Evolutionary conservation across 2,888 invertebrate species (phyloP), one percentile per base, ranked within the genome.

Genomic region (Parapristionchus giblindavisi): DNA sequence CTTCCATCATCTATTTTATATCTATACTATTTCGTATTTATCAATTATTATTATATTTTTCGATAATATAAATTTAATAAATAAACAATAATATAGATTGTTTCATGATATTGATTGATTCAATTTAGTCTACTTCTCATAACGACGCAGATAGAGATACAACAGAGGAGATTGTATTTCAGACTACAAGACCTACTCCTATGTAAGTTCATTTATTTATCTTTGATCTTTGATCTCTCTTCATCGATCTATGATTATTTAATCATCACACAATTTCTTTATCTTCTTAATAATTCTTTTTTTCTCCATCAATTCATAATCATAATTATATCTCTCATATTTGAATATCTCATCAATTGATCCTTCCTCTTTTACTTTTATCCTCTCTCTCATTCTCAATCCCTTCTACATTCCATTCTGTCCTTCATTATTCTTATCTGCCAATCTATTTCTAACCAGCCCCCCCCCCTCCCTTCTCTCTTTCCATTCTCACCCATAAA

Each of bases 131-230:
- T n/a, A n/a, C n/a, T 24, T 24, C 63, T 17, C 63, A 65, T 43
- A 73, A 61, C 60, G 73, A 73, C 61, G 73, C 73, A 36, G 73
- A 73, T 48, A 40, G 73, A 1, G 73, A 73, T 36, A 60, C 60
- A 1, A 73, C 73, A 21, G 73, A 73, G 61, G 73, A 73, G 51
- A 60, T 73, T 36, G 73, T 73, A 2, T 73, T 60, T 51, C 60
- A 73, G 34, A 71, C 54, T 27, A 71, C 70, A 40, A 27, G 70
- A 8, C 70, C 70, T 8, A 71, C 70, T 27, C 70, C 70, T 1
- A 70, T 70, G 70, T 70, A 29, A 38, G 70, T 38, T 36, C 2
- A 14, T 48, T 65, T 29, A 14, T 27, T 65, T 6, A 8, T 54
- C 6, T 65, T 34, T 32, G 5, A 40, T 40, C n/a, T 63, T 40